A percentile compares a stretch with the other conserved stretches of the same genome.
These are phyloP conservation scores for Drosophila nigromelanica DNA, from an alignment of 1,140 invertebrate species.

Conservation along the genomic window DNA sequence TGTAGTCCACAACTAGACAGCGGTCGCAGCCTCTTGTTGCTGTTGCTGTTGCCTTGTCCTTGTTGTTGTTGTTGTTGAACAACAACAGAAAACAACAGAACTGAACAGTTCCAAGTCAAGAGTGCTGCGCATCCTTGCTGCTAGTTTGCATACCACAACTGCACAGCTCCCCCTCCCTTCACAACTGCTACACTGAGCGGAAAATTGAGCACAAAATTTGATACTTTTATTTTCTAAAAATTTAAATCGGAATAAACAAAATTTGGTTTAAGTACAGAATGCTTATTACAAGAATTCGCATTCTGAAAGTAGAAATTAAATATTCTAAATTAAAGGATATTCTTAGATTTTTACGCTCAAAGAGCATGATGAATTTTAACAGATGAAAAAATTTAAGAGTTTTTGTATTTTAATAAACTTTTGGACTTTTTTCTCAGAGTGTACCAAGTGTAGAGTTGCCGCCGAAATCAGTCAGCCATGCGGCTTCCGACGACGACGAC, in stretches of 20 bases:
- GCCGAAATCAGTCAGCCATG: slow-evolving; percentile 71
- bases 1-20: slow-evolving; percentile 18
- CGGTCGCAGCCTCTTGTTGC: slow-evolving; percentile 12
- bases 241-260: too few relatives aligned
- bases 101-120: slow-evolving; percentile 42
- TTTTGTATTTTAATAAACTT: neutral
- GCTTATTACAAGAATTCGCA: too few relatives aligned
- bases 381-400: too few relatives aligned
- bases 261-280: too few relatives aligned
- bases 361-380: too few relatives aligned
- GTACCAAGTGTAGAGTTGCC: slow-evolving; percentile 23
- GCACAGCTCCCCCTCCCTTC: neutral
- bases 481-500: slow-evolving; percentile 63
- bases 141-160: slow-evolving; percentile 80
- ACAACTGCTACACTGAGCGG: neutral
- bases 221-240: too few relatives aligned
- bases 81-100: slow-evolving; percentile 40
- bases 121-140: slow-evolving; percentile 71
- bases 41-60: neutral
- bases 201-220: neutral
- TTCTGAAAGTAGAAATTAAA: too few relatives aligned
- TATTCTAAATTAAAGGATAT: too few relatives aligned
- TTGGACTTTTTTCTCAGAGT: neutral
- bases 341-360: too few relatives aligned
- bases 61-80: slow-evolving; percentile 17